Evolutionary conservation across 2,113 vertebrate genomes (phyloP), one percentile per base, ranked within the genome.

Genomic region (Varanus komodoensis): DNA sequence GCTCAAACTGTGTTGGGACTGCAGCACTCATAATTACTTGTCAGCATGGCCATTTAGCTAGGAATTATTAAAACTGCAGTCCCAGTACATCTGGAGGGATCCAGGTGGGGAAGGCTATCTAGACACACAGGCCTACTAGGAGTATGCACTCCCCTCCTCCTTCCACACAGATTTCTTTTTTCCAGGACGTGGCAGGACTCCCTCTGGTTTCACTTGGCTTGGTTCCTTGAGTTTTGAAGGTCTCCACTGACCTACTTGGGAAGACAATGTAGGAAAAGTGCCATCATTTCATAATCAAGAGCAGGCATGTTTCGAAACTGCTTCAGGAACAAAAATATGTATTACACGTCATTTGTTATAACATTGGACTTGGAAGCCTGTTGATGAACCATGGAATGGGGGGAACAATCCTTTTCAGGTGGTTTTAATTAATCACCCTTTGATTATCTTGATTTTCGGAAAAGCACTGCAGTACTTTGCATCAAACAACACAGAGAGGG

Each of bases 131-230:
- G 75, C 57, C 67, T 92, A 57, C 84, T 93, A 90, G 50, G 82
- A 90, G 29, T 48, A 74, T 34, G 71, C 81, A n/a, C 8, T 29
- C 38, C 21, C 14, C 64, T 44, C 44, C 74, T 83, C 23, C 44
- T 78, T 67, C 17, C 74, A 44, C n/a, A 1, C 38, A 38, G 61
- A 23, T 67, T 14, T 21, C 32, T 61, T n/a, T 52, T 52, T 71
- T 61, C 44, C 89, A 71, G 81, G 94, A 94, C 93, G 78, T 89
- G 61, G 82, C 91, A 90, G 80, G 71, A 38, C 67, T 91, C 67
- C 38, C 87, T 94, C 38, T 90, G 93, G 74, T 94, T 93, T 88
- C 64, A 87, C 80, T 94, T 93, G 94, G 81, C 92, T 92, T 25
- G 0, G 6, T n/a, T 77, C 75, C 78, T 87, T 87, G 91, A 90